A percentile compares a stretch with the other conserved stretches of the same genome.
Conservation (phyloP, 1,140 invertebrate species). For the Zaprionus ornatus region DNA sequence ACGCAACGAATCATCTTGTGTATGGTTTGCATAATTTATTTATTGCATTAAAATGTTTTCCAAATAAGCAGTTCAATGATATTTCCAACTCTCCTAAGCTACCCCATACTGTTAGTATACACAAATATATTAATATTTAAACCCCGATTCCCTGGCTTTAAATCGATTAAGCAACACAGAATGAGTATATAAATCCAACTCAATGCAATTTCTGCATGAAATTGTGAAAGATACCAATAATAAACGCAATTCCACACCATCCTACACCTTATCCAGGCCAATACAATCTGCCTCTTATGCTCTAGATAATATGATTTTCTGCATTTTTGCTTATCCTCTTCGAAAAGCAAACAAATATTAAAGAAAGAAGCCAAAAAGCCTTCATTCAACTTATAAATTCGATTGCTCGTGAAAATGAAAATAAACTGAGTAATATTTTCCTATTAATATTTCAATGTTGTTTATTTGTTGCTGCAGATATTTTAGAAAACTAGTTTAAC, state of each 20-base stretch:
- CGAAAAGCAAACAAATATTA: not conserved
- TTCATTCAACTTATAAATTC: not conserved
- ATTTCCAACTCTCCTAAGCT: too few species aligned
- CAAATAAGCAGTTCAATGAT: too few species aligned
- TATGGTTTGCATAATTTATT: too few species aligned
- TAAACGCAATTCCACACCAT: not conserved
- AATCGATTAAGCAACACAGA: not conserved
- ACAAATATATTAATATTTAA: too few species aligned
- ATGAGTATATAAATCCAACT: not conserved
- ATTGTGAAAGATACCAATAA: not conserved
- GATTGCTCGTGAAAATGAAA: not conserved
- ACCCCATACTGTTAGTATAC: too few species aligned
- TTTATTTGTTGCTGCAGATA: not conserved
- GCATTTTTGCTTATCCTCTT: not conserved
- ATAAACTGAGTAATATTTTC: slow-evolving; percentile 1
- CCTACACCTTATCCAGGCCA: not conserved
- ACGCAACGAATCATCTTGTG: too few species aligned
- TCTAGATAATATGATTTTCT: not conserved
- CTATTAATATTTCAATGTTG: not conserved
- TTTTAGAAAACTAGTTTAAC: not conserved
- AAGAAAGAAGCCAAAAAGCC: too few species aligned
- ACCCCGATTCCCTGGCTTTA: not conserved
- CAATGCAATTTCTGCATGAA: not conserved
- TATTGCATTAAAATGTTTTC: too few species aligned
- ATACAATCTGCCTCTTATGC: not conserved